Evolutionary conservation across 53 echinoderm and acorn worm genomes (phyloP).

Genomic region (Patiria pectinifera): DNA sequence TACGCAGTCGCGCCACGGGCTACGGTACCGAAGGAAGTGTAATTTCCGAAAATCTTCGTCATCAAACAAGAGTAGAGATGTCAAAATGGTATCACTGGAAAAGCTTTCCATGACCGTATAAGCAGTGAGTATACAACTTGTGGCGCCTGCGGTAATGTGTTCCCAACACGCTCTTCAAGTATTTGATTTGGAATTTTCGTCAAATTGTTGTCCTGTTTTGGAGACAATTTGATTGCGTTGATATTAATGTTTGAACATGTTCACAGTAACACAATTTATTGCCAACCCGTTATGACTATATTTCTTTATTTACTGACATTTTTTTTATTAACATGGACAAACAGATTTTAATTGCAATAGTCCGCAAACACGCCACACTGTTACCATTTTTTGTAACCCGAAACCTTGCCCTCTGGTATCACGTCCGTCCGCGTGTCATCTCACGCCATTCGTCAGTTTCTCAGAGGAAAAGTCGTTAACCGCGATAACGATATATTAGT

Average conservation of each 20-base stretch:
- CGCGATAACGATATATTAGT: not conserved
- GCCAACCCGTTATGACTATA: too few relatives aligned
- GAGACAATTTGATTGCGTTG: too few relatives aligned
- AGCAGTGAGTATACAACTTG: not conserved
- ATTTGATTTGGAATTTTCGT: too few relatives aligned
- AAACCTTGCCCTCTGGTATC: too few relatives aligned
- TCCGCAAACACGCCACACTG: too few relatives aligned
- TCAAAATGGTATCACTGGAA: not conserved
- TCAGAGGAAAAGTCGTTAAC: not conserved
- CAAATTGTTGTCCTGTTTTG: too few relatives aligned
- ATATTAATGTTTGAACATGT: too few relatives aligned
- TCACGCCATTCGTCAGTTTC: not conserved
- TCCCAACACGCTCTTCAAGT: too few relatives aligned
- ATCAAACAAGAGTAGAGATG: not conserved
- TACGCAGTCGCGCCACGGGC: not conserved
- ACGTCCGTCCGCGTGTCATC: too few relatives aligned
- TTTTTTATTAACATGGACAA: not conserved
- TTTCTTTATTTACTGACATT: too few relatives aligned
- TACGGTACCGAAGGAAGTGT: slow-evolving; percentile 2
- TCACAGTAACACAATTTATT: too few relatives aligned
- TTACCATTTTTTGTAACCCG: too few relatives aligned
- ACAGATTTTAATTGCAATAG: not conserved
- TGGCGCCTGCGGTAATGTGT: not conserved
- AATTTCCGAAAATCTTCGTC: slow-evolving; percentile 22
- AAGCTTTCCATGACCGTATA: not conserved